These are phyloP conservation scores for Harpagus bidentatus DNA, from an alignment of 2,113 vertebrate species.

Conservation along the genomic window DNA sequence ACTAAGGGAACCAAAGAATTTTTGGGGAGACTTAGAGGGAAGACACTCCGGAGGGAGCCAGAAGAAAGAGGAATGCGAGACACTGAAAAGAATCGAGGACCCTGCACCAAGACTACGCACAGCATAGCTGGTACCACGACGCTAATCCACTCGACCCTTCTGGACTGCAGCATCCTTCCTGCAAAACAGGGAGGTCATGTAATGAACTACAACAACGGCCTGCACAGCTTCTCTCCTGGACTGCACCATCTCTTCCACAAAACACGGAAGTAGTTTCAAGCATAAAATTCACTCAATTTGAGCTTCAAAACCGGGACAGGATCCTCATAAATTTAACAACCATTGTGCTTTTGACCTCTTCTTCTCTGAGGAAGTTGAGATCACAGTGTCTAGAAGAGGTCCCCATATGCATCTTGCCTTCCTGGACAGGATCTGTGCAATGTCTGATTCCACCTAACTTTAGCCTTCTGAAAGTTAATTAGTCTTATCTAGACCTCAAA, in stretches of 20 bases:
- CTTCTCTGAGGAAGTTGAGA: neutral
- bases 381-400: neutral
- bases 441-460: neutral
- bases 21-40: neutral
- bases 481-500: neutral
- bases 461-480: neutral
- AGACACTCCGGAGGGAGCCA: neutral
- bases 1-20: neutral
- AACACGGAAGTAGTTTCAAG: neutral
- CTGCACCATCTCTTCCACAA: neutral
- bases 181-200: neutral
- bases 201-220: neutral
- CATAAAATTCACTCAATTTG: neutral
- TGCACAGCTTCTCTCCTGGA: neutral
- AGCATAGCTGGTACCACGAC: neutral
- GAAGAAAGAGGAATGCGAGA: neutral
- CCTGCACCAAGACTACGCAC: too few relatives aligned
- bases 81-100: neutral
- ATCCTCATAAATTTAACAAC: neutral
- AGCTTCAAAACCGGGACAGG: neutral
- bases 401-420: neutral
- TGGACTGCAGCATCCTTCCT: neutral
- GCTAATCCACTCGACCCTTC: neutral
- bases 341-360: neutral
- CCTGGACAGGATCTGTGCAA: neutral